Base-by-base conservation (phyloP, 2,797 vertebrate genomes). In the Pangasius krempfi region DNA sequence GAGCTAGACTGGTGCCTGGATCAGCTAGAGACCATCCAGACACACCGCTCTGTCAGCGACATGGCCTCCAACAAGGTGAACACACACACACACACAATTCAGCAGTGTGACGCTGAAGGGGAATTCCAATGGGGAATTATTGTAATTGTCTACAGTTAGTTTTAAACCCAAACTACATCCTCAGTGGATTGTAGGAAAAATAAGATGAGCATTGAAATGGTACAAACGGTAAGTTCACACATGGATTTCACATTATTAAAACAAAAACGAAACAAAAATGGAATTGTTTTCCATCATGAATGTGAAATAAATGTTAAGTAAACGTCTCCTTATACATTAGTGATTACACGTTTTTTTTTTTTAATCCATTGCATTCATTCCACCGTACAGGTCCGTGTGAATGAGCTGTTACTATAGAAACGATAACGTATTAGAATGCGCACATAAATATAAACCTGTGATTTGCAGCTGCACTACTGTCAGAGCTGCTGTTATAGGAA, bases 31-130 rank as follows among this genome's bases (percentile, higher is more conserved):
- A 98, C 98, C 91, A 99, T 99, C 92, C 98, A 99, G 95, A 99
- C 98, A 27, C 98, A 99, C 95, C 97, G 98, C 92, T 99, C 98
- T 3, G 98, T 99, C 95, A 99, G 98, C 20, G 98, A 99, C 96
- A 99, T 99, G 98, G 98, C 98, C 90, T 99, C 98, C 40, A 98
- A 98, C 93, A 99, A 99, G 98, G 98, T 99, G 96, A 95, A 97
- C 76, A 18, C 72, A 75, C 72, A 75, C 40, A 94, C 68, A 20
- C 16, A 18, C 30, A 70, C 66, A 97, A 47, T 47, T 47, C 47
- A 33, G 50, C 52, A 54, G n/a, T 8, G 14, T 12, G 8, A 16
- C 52, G 20, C n/a, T 6, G 52, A 4, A 9, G 18, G 44, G 27
- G 13, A 76, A 27, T 50, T 47, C 22, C 37, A 4, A n/a, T 12